These are phyloP conservation scores for Labroides dimidiatus DNA, from an alignment of 2,797 vertebrate species.

Conservation along the genomic window DNA sequence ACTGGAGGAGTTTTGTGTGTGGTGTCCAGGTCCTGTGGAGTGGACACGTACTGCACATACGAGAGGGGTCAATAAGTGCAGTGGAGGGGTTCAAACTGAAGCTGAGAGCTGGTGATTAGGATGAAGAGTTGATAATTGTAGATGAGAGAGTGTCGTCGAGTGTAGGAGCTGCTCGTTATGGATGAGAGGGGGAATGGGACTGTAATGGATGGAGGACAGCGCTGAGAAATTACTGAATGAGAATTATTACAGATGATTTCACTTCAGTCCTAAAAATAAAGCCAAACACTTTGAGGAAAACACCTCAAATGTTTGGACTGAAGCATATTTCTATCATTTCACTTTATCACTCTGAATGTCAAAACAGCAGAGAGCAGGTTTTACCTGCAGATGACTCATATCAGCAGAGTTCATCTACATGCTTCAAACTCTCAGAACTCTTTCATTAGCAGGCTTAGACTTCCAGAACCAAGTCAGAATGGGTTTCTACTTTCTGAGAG, in stretches of 20 bases:
- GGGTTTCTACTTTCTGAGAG: too few species aligned
- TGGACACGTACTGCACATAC: conserved; percentile 30
- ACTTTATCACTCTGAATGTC: conserved; percentile 13
- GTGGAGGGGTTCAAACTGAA: conserved; percentile 57
- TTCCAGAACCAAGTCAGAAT: too few species aligned
- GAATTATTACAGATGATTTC: conserved; percentile 39
- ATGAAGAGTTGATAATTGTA: conserved; percentile 70
- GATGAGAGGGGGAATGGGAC: conserved; percentile 54
- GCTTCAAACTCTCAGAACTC: not conserved
- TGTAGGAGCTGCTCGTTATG: conserved; percentile 58
- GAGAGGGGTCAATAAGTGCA: conserved; percentile 58
- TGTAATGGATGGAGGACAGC: conserved; percentile 48
- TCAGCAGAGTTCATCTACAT: not conserved
- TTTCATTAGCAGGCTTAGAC: conserved; percentile 13
- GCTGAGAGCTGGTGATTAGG: conserved; percentile 70
- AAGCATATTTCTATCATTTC: conserved; percentile 36
- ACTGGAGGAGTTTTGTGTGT: conserved; percentile 10
- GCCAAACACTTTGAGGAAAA: conserved; percentile 12
- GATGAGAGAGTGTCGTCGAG: conserved; percentile 61
- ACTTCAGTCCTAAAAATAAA: conserved; percentile 26
- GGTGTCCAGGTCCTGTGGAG: conserved; percentile 41
- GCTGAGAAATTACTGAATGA: conserved; percentile 46
- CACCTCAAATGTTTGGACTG: conserved; percentile 46
- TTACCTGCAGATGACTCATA: conserved; percentile 25
- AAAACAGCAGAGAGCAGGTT: conserved; percentile 27